These are phyloP conservation scores for Perca schrenkii DNA, from an alignment of 2,113 vertebrate species.

Conservation along the genomic window DNA sequence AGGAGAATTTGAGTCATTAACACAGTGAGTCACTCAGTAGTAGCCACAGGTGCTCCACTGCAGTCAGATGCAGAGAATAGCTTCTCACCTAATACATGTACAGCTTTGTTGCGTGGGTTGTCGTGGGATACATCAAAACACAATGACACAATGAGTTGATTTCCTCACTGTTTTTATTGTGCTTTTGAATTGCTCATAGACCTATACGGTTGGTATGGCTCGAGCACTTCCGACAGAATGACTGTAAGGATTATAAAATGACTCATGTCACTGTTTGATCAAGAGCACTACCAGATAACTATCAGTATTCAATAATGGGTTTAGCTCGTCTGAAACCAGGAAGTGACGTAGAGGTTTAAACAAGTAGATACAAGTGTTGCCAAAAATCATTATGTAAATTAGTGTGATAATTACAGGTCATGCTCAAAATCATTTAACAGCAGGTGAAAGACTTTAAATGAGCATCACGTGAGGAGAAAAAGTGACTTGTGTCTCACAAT, in stretches of 20 bases:
- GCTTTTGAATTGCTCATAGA: background rate
- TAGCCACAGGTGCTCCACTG: background rate
- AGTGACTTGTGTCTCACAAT: background rate
- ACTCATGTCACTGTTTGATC: constrained; percentile 2
- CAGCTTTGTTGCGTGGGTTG: no score
- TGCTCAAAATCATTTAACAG: background rate
- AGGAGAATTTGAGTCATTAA: constrained; percentile 22
- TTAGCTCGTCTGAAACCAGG: background rate
- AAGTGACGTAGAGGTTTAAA: background rate
- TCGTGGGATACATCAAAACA: background rate
- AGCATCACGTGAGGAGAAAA: background rate
- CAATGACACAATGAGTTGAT: constrained; percentile 34
- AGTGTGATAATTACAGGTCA: background rate
- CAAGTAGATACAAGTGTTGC: background rate
- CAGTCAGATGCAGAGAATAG: background rate
- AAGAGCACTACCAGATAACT: background rate
- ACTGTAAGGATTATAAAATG: background rate
- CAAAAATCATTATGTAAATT: background rate
- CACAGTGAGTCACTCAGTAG: constrained; percentile 37
- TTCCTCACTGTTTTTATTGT: background rate
- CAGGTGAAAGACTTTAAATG: background rate
- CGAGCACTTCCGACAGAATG: background rate
- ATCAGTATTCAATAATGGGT: no score
- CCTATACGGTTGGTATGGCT: background rate
- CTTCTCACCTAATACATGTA: background rate